phyloP scores from a whole-genome alignment of 2,888 invertebrate species.

The Priocnemis perturbator region DNA sequence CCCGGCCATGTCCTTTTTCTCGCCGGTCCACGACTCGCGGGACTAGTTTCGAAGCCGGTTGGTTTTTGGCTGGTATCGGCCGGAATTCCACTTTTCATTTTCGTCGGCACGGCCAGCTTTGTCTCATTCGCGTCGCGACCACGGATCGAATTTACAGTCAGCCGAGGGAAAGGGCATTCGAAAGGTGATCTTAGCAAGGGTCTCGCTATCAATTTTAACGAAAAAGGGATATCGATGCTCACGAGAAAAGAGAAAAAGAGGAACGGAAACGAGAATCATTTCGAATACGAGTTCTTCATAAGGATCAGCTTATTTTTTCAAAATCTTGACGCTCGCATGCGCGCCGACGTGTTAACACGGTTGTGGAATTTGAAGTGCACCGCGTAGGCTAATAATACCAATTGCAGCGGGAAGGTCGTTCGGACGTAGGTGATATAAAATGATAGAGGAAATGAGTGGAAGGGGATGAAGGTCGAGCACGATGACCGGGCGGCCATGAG shows the following conservation, averaged over 20 bases:
- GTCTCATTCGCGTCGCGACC: not conserved
- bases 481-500: constrained; percentile 33
- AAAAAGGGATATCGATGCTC: no score
- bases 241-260: no score
- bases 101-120: constrained; percentile 9
- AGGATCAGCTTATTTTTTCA: no score
- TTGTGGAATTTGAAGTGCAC: not conserved
- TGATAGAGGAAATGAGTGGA: constrained; percentile 40
- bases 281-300: no score
- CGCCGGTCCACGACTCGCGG: constrained; percentile 8
- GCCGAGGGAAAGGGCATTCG: no score
- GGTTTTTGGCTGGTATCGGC: constrained; percentile 24
- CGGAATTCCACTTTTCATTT: constrained; percentile 19
- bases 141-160: constrained; percentile 11
- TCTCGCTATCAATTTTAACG: no score
- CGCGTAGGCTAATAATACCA: not conserved
- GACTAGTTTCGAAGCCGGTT: constrained; percentile 39
- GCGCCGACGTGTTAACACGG: no score
- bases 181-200: no score
- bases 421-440: constrained; percentile 38
- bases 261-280: no score
- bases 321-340: no score
- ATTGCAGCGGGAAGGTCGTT: constrained; percentile 17
- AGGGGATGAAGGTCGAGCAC: constrained; percentile 49
- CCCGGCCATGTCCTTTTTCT: not conserved